phyloP scores from a whole-genome alignment of 2,113 vertebrate genomes.

The Lagopus muta region DNA sequence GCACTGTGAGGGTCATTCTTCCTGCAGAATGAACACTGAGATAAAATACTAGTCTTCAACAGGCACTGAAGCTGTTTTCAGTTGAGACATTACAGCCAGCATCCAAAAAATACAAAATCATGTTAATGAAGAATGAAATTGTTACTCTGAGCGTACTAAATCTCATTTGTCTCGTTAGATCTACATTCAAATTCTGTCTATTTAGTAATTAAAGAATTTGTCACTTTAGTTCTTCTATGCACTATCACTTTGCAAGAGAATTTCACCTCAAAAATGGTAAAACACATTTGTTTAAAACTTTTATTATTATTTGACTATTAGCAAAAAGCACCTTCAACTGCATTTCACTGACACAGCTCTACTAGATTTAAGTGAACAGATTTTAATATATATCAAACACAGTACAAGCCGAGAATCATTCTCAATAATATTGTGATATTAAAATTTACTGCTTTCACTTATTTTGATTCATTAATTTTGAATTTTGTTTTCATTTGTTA shows the following conservation, averaged over 20 bases:
- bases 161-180: not conserved
- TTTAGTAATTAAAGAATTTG: not conserved
- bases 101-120: not conserved
- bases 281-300: not conserved
- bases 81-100: not conserved
- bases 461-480: not conserved
- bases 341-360: not conserved
- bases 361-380: not conserved
- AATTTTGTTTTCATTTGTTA: not conserved
- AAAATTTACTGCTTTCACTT: rapidly evolving
- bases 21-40: not conserved
- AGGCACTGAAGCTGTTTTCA: not conserved
- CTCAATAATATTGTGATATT: not conserved
- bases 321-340: not conserved
- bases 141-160: not conserved
- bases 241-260: not conserved
- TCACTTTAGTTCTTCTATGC: not conserved
- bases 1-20: not conserved
- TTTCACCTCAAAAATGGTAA: not conserved
- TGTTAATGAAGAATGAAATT: not conserved
- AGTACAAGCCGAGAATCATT: not conserved
- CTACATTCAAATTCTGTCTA: not conserved
- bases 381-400: not conserved
- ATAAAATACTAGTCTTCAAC: not conserved
- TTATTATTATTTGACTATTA: not conserved